phyloP scores from a whole-genome alignment of 1,140 invertebrate species.

The Eulimnadia texana region DNA sequence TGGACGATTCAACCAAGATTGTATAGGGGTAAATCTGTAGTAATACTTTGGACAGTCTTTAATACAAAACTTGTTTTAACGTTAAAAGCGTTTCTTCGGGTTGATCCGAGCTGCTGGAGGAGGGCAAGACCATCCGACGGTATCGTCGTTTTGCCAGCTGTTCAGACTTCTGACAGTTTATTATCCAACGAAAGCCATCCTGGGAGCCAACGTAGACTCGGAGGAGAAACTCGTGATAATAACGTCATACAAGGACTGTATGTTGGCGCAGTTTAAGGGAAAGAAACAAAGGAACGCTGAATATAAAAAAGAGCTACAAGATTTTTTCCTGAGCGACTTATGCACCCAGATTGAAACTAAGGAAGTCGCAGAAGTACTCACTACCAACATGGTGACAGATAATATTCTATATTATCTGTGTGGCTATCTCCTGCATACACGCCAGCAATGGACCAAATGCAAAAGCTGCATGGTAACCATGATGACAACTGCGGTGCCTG shows the following conservation, averaged over 20 bases:
- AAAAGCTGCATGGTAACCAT: too few species aligned
- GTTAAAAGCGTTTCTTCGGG: background rate
- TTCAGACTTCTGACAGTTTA: background rate
- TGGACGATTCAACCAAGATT: background rate
- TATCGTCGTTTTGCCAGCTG: background rate
- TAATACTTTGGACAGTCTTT: too few species aligned
- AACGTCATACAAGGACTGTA: background rate
- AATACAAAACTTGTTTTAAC: background rate
- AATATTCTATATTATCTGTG: too few species aligned
- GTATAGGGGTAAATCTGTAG: background rate
- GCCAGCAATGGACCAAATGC: too few species aligned
- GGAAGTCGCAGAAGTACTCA: too few species aligned
- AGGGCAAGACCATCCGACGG: background rate
- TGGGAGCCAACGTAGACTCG: background rate
- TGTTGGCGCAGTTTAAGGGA: background rate
- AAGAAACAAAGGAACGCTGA: too few species aligned
- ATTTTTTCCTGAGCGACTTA: too few species aligned
- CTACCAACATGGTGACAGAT: too few species aligned
- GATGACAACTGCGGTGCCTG: too few species aligned
- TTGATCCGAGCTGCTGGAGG: background rate
- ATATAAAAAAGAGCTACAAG: too few species aligned
- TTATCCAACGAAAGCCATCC: background rate
- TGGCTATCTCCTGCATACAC: too few species aligned
- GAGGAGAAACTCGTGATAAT: background rate
- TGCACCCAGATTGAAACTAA: too few species aligned